Conservation (phyloP, 2,113 vertebrate genomes). For the Gymnogyps californianus region DNA sequence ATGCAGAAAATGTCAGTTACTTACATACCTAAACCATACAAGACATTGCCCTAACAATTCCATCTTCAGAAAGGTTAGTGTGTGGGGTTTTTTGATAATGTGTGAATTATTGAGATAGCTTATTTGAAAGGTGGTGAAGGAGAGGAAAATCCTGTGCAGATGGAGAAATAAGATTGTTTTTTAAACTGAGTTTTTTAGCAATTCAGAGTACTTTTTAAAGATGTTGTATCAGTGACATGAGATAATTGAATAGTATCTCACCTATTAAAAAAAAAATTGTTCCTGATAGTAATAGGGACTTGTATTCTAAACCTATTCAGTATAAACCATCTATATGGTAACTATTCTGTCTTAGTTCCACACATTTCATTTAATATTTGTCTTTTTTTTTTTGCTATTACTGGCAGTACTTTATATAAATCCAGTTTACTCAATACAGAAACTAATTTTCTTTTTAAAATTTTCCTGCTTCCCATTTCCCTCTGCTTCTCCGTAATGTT, state of each 20-base stretch:
- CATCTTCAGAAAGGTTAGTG: conserved; percentile 13
- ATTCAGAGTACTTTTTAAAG: not conserved
- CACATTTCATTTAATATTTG: not conserved
- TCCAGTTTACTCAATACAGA: not conserved
- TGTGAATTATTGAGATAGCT: conserved; percentile 31
- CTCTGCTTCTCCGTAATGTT: not conserved
- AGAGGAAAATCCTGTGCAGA: not conserved
- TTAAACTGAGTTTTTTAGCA: not conserved
- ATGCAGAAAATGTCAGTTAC: conserved; percentile 10
- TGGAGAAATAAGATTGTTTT: not conserved
- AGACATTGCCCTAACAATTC: conserved; percentile 9
- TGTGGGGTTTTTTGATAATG: not conserved
- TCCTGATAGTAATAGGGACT: not conserved
- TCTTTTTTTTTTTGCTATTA: not conserved
- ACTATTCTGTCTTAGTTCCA: not conserved
- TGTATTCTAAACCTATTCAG: not conserved
- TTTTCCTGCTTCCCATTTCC: not conserved
- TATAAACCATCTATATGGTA: not conserved
- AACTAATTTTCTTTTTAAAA: not conserved
- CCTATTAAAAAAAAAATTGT: not conserved
- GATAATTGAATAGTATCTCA: not conserved
- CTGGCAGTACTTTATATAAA: not conserved
- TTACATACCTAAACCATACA: not conserved
- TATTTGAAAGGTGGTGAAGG: conserved; percentile 16
- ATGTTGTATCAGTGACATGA: not conserved